Base-by-base conservation (phyloP, 2,797 vertebrate genomes). In the Pampus argenteus region DNA sequence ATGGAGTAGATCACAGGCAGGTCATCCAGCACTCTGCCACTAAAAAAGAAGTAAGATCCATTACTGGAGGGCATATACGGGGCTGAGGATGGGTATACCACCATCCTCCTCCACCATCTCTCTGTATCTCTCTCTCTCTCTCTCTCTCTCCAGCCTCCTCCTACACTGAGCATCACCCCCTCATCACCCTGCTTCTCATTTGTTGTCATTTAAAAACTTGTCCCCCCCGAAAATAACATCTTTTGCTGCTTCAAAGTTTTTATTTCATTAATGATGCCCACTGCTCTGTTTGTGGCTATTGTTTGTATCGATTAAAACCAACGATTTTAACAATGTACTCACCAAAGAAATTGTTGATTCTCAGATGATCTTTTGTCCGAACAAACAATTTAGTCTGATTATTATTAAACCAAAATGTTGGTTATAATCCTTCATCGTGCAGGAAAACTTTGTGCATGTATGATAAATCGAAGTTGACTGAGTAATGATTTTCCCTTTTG, bases 1-100 rank as follows among this genome's bases (percentile, higher is more conserved):
- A 96, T 95, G 95, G 92, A 93, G 94, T 91, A 96, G 96, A 98
- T 99, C 97, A 97, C 95, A 98, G 95, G 94, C 95, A 94, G 96
- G 96, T 97, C 95, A 95, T 94, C 94, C 96, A 95, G 94, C 94
- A 94, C 93, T 95, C 95, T 94, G 96, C 94, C 95, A 95, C 95
- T 94, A 93, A 93, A 95, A 95, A 95, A 94, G 84, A 92, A 94
- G 93, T 92, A 93, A 94, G 94, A 95, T 94, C 93, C 95, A 94
- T 94, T 89, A 95, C 97, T 96, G 94, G 94, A 96, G 96, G 97
- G 95, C 93, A 93, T 92, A 95, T 94, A 86, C 79, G 82, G 94
- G 93, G 94, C 94, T 95, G 94, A 91, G 94, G 94, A 94, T 90
- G 78, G 92, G 93, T 94, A 93, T 88, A 84, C 83, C 93, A 94